Conservation (phyloP, 2,113 vertebrate species). For the Nerophis lumbriciformis region DNA sequence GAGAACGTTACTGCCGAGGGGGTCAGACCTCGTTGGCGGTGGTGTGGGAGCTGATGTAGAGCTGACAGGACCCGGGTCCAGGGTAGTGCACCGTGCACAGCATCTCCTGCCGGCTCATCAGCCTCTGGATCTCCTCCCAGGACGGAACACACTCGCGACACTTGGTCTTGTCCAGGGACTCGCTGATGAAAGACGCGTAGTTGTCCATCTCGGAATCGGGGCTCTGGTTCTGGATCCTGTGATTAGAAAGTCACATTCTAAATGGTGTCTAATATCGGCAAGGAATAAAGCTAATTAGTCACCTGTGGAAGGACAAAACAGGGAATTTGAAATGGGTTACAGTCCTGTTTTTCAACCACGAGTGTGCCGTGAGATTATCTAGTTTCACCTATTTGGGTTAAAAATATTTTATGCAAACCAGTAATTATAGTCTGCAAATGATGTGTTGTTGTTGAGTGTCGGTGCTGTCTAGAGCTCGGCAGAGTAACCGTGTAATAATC, state of each 20-base stretch:
- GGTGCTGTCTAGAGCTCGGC: no score
- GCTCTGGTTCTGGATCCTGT: slow-evolving; percentile 80
- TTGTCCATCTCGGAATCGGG: slow-evolving; percentile 84
- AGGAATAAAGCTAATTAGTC: no score
- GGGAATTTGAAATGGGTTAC: no score
- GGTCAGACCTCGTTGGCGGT: slow-evolving; percentile 84
- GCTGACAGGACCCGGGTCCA: slow-evolving; percentile 77
- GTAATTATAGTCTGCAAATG: no score
- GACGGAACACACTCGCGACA: slow-evolving; percentile 88
- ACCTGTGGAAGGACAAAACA: no score
- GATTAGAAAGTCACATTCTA: background rate
- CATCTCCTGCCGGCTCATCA: slow-evolving; percentile 85
- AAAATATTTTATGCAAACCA: no score
- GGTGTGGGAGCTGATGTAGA: slow-evolving; percentile 91
- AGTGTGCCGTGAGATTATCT: no score
- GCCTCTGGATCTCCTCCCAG: slow-evolving; percentile 87
- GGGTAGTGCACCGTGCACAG: slow-evolving; percentile 85
- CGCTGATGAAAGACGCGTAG: slow-evolving; percentile 86
- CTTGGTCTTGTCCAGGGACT: slow-evolving; percentile 82
- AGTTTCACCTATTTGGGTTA: no score
- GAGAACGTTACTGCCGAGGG: background rate
- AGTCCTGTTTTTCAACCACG: no score
- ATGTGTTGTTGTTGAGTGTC: no score
- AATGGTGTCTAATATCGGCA: background rate
- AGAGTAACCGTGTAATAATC: no score